phyloP scores from a whole-genome alignment of 2,113 vertebrate genomes.

The Tichodroma muraria region DNA sequence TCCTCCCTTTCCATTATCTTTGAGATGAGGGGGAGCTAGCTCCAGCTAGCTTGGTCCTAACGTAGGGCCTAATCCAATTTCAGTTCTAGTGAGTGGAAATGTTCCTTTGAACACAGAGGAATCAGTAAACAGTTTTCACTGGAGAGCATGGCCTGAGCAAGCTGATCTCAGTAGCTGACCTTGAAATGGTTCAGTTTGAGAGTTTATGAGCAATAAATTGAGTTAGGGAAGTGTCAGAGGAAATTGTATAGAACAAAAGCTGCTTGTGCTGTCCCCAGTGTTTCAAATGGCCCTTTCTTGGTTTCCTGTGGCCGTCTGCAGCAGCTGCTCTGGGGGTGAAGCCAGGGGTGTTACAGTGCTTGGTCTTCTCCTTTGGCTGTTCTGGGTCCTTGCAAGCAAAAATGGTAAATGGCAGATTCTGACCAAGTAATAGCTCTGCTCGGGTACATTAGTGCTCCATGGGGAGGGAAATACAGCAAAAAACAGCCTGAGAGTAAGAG shows the following conservation, averaged over 20 bases:
- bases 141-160: neutral
- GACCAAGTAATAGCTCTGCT: neutral
- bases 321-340: neutral
- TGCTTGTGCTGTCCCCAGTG: neutral
- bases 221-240: neutral
- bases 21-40: neutral
- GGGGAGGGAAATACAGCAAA: neutral
- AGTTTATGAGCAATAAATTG: neutral
- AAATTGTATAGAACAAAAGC: neutral
- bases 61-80: neutral
- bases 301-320: neutral
- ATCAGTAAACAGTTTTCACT: neutral
- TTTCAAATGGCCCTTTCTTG: neutral
- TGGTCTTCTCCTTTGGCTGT: neutral
- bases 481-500: fast-evolving
- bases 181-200: neutral
- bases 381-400: neutral
- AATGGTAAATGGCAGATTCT: neutral
- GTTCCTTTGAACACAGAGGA: neutral
- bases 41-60: neutral
- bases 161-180: neutral
- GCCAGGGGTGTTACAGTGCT: neutral
- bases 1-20: neutral
- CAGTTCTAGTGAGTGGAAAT: neutral
- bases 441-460: fast-evolving